Evolutionary conservation across 2,113 vertebrate species (phyloP), one percentile per base, ranked within the genome.

Genomic region (Coregonus clupeaformis): DNA sequence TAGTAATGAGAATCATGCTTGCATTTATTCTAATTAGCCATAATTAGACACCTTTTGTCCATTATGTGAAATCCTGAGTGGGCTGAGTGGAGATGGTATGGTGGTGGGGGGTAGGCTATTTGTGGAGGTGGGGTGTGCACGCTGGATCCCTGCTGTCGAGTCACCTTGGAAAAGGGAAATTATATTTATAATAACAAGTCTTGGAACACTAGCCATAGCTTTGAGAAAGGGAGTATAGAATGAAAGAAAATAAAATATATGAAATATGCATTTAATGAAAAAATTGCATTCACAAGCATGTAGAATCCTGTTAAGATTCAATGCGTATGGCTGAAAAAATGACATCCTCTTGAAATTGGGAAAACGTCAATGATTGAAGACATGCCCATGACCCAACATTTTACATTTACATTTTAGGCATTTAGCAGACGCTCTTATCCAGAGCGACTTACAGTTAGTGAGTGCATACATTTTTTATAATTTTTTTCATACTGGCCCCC

Each of bases 41-140:
- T 80, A 72, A 80, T 85, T 82, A 80, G 36, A 79, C 67, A 45
- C 65, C 62, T 74, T 80, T 81, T 73, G 66, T 74, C 77, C 71
- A 81, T 81, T 76, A 77, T 69, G 74, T 63, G 74, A 75, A 81
- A 70, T 74, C 68, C 77, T 69, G 27, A 30, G 65, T 84, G 60
- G 45, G 69, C 77, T 5, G 16, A 67, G 60, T 64, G 69, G 80
- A 70, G 77, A 73, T 55, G 74, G 45, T 69, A 70, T 75, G 36
- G 57, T 69, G 65, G 74, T 55, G 69, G 69, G 74, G 59, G 74
- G 73, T 67, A 47, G 47, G 75, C 68, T 79, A 60, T 74, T 76
- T 81, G 55, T 77, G 78, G 79, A 77, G 74, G 64, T 81, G 81
- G 68, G 52, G 60, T 65, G 52, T 66, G 47, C 66, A 32, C 7